These are phyloP conservation scores for Drosophila melanica DNA, from an alignment of 1,140 invertebrate genomes.

Conservation along the genomic window DNA sequence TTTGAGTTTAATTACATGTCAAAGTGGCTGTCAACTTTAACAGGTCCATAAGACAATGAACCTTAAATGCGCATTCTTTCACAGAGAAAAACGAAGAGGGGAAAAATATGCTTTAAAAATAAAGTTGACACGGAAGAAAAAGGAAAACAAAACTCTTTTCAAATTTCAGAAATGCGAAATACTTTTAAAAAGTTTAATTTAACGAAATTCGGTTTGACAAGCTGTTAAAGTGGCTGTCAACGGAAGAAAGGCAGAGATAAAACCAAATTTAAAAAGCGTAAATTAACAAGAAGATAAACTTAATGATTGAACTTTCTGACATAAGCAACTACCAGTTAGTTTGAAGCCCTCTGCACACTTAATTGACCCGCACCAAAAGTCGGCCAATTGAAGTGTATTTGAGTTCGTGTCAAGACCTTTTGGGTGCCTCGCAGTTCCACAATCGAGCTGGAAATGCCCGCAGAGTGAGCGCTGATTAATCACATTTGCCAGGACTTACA, in stretches of 20 bases:
- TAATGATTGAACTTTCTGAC: too few species aligned
- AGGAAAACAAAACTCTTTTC: neutral
- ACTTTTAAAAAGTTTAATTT: neutral
- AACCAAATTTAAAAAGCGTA: too few species aligned
- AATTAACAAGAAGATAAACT: too few species aligned
- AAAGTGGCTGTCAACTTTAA: neutral
- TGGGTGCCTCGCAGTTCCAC: slow-evolving; percentile 1
- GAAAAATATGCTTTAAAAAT: too few species aligned
- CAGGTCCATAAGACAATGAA: too few species aligned
- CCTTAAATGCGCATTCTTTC: too few species aligned
- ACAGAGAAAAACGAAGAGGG: too few species aligned
- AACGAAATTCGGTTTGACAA: neutral
- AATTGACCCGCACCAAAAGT: slow-evolving; percentile 32
- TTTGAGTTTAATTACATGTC: neutral
- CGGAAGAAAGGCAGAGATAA: too few species aligned
- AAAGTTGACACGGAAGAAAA: neutral
- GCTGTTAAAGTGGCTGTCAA: neutral
- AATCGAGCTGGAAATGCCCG: slow-evolving; percentile 26
- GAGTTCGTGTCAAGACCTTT: slow-evolving; percentile 28
- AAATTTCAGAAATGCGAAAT: too few species aligned
- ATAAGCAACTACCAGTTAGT: neutral
- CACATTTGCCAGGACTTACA: slow-evolving; percentile 52
- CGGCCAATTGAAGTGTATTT: slow-evolving; percentile 29
- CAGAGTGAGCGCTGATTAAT: slow-evolving; percentile 54
- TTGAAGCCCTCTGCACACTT: slow-evolving; percentile 2